Conservation (phyloP, 2,113 vertebrate species). For the Melozone crissalis region DNA sequence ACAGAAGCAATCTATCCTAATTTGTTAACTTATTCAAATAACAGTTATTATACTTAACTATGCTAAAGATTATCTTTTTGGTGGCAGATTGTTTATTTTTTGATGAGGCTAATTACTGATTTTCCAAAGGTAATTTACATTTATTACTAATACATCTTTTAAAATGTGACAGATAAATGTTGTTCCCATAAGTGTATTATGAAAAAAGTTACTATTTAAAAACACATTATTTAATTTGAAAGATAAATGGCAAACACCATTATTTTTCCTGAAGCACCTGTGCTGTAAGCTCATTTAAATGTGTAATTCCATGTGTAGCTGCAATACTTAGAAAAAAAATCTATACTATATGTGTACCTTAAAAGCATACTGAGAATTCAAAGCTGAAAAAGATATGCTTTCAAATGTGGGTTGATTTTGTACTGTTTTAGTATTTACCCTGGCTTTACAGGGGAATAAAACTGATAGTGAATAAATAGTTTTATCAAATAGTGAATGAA, state of each 20-base stretch:
- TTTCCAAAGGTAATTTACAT: conserved; percentile 88
- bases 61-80: conserved; percentile 88
- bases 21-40: conserved; percentile 89
- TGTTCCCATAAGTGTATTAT: conserved; percentile 87
- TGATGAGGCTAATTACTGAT: conserved; percentile 88
- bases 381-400: conserved; percentile 59
- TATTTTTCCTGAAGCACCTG: conserved; percentile 82
- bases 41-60: conserved; percentile 87
- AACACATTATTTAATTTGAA: conserved; percentile 88
- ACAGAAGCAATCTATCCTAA: conserved; percentile 86
- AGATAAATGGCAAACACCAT: conserved; percentile 87
- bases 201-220: conserved; percentile 88
- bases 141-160: conserved; percentile 87
- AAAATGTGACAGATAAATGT: conserved; percentile 88
- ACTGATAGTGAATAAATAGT: conserved; percentile 44
- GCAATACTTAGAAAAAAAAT: conserved; percentile 70
- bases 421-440: conserved; percentile 50
- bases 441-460: conserved; percentile 52
- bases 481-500: conserved; percentile 44
- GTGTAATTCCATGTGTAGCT: conserved; percentile 79
- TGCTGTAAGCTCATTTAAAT: conserved; percentile 84
- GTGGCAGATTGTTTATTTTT: conserved; percentile 89
- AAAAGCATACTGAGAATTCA: conserved; percentile 74
- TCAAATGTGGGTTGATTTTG: conserved; percentile 64
- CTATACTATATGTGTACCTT: conserved; percentile 73